phyloP scores from a whole-genome alignment of 1,140 invertebrate genomes.

The Drosophila burlai region DNA sequence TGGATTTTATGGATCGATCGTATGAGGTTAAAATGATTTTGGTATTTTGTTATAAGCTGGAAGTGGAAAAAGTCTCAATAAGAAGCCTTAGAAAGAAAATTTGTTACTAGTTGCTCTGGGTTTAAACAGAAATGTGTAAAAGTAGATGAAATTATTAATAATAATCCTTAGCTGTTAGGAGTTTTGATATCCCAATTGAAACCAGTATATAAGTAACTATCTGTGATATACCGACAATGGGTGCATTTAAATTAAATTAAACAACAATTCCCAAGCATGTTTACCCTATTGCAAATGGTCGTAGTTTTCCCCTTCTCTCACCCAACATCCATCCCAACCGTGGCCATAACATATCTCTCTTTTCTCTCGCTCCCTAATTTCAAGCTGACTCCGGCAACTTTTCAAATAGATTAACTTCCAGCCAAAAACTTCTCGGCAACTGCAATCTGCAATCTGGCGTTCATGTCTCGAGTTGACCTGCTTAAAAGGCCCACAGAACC shows the following conservation, averaged over 20 bases:
- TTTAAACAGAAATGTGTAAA: neutral
- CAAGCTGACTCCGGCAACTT: slow-evolving; percentile 36
- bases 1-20: slow-evolving; percentile 18
- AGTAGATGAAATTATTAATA: too few relatives aligned
- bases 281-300: neutral
- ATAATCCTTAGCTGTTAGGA: neutral
- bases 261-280: slow-evolving; percentile 12
- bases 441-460: slow-evolving; percentile 39
- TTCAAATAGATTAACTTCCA: slow-evolving; percentile 59
- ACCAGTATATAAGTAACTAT: neutral
- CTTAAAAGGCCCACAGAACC: slow-evolving; percentile 53
- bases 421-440: slow-evolving; percentile 44
- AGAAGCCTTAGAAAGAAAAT: neutral
- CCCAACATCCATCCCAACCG: too few relatives aligned
- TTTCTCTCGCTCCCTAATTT: slow-evolving; percentile 29
- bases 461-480: slow-evolving; percentile 58
- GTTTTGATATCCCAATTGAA: neutral
- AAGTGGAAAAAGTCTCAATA: neutral
- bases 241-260: slow-evolving; percentile 7
- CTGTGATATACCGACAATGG: neutral
- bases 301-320: neutral
- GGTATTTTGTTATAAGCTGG: neutral
- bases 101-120: neutral
- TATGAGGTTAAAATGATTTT: neutral
- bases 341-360: slow-evolving; percentile 9